These are phyloP conservation scores for Micromussa lordhowensis DNA, from an alignment of 92 coral and sea anemone species.

Conservation along the genomic window DNA sequence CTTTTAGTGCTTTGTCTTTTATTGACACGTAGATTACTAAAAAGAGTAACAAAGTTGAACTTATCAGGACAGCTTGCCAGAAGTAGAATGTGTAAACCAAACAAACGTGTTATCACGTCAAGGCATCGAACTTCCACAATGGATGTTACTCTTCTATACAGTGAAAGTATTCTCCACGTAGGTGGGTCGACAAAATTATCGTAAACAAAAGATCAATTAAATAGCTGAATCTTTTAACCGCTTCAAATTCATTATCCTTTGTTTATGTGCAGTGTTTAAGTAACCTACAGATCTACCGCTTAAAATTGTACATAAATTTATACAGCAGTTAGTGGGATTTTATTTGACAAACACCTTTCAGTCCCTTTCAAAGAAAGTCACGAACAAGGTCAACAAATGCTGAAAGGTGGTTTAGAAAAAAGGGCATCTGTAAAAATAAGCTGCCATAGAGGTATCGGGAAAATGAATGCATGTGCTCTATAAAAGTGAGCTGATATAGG, in stretches of 20 bases:
- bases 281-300: neutral
- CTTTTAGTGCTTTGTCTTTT: neutral
- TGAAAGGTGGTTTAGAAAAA: neutral
- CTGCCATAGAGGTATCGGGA: neutral
- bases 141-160: neutral
- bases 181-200: neutral
- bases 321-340: neutral
- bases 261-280: neutral
- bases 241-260: neutral
- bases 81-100: neutral
- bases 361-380: neutral
- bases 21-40: neutral
- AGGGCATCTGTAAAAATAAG: slow-evolving; percentile 5
- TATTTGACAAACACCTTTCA: neutral
- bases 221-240: neutral
- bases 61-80: neutral
- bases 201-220: neutral
- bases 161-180: neutral
- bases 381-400: neutral
- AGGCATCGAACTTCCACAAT: neutral
- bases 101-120: neutral
- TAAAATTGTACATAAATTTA: too few relatives aligned
- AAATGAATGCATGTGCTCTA: neutral
- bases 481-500: neutral
- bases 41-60: neutral